Conservation (phyloP, 2,888 invertebrate genomes). For the Argynnis bischoffii region DNA sequence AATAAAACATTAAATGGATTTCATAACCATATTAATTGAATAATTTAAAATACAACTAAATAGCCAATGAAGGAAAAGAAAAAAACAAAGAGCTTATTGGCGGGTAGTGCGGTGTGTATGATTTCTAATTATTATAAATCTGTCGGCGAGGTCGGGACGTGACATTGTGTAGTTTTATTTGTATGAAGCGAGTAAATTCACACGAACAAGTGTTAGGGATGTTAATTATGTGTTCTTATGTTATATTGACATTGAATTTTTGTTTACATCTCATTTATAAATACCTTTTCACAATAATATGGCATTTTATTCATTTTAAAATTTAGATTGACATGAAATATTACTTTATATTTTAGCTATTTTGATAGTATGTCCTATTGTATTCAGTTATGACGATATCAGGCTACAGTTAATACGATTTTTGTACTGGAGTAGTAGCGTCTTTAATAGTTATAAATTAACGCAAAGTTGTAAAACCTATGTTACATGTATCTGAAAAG, state of each 20-base stretch:
- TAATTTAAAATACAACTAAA: too few species aligned
- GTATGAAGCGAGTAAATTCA: slow-evolving; percentile 61
- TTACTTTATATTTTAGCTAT: too few species aligned
- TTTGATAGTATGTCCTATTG: too few species aligned
- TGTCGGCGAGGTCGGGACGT: slow-evolving; percentile 63
- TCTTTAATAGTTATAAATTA: too few species aligned
- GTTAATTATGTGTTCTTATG: slow-evolving; percentile 54
- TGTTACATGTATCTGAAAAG: too few species aligned
- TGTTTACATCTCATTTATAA: slow-evolving; percentile 22
- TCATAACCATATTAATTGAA: too few species aligned
- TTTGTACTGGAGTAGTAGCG: too few species aligned
- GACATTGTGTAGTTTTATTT: slow-evolving; percentile 69
- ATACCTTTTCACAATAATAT: background rate
- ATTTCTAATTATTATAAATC: slow-evolving; percentile 78
- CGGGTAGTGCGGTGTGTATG: slow-evolving; percentile 52
- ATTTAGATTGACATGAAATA: background rate
- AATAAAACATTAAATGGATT: too few species aligned
- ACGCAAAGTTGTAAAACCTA: too few species aligned
- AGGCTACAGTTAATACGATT: too few species aligned
- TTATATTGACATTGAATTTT: slow-evolving; percentile 33
- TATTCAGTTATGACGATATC: too few species aligned
- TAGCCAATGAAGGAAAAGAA: too few species aligned
- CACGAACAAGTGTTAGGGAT: slow-evolving; percentile 65
- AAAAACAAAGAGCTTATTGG: slow-evolving; percentile 14
- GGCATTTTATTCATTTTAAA: background rate